Evolutionary conservation across 2,888 invertebrate genomes (phyloP).

Genomic region (Meliscaeva auricollis): DNA sequence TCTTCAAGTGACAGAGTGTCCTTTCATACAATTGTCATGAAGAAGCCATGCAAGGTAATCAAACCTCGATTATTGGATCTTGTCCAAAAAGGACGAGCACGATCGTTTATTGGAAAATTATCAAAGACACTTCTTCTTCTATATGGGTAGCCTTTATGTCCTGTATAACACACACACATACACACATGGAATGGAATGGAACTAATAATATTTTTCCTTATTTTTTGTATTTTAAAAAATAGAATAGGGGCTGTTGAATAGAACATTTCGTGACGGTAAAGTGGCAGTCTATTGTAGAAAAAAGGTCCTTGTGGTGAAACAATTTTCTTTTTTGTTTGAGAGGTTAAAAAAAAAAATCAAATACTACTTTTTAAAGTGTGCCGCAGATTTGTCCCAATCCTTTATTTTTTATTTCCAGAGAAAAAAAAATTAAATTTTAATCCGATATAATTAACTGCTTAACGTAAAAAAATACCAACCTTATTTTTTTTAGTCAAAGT

Average conservation of each 20-base stretch:
- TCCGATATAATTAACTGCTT: slow-evolving; percentile 56
- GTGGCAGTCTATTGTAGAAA: slow-evolving; percentile 42
- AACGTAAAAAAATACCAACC: slow-evolving; percentile 26
- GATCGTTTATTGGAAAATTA: slow-evolving; percentile 34
- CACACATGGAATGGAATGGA: slow-evolving; percentile 4
- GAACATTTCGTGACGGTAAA: slow-evolving; percentile 41
- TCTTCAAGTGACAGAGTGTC: slow-evolving; percentile 19
- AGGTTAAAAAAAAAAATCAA: slow-evolving; percentile 16
- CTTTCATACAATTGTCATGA: slow-evolving; percentile 23
- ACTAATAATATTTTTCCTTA: slow-evolving; percentile 15
- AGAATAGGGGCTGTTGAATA: slow-evolving; percentile 55
- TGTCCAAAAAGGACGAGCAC: slow-evolving; percentile 33
- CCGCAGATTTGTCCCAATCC: slow-evolving; percentile 42
- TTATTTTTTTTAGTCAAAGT: slow-evolving; percentile 12
- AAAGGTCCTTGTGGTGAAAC: slow-evolving; percentile 15
- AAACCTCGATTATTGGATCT: slow-evolving; percentile 58
- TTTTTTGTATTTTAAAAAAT: background rate
- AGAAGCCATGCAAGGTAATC: slow-evolving; percentile 41
- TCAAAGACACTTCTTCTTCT: slow-evolving; percentile 3
- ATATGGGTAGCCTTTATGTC: slow-evolving; percentile 34
- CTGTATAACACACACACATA: background rate
- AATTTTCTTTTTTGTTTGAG: slow-evolving; percentile 19
- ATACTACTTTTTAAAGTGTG: slow-evolving; percentile 38
- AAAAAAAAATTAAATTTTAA: slow-evolving; percentile 34
- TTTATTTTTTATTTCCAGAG: background rate